A percentile compares a stretch with the other conserved stretches of the same genome.
phyloP scores from a whole-genome alignment of 2,113 vertebrate species.

The Uria aalge region DNA sequence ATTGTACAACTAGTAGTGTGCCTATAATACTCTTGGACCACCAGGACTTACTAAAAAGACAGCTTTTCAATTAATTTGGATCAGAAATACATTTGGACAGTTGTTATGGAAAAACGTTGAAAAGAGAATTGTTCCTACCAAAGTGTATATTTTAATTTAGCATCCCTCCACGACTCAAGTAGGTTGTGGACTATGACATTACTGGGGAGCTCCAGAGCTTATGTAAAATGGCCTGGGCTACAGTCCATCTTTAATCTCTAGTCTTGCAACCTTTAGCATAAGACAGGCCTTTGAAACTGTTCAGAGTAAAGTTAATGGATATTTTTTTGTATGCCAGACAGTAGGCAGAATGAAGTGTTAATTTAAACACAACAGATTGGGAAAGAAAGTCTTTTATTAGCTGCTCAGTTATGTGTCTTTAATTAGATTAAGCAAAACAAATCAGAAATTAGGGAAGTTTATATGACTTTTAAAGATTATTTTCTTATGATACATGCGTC shows the following conservation, averaged over 20 bases:
- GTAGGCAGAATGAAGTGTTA: background rate
- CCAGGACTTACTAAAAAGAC: background rate
- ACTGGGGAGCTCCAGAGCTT: background rate
- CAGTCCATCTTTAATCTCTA: background rate
- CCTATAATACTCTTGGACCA: background rate
- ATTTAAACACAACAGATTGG: background rate
- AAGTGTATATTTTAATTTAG: background rate
- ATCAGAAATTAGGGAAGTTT: background rate
- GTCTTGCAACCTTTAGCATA: background rate
- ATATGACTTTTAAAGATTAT: background rate
- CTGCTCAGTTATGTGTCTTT: background rate
- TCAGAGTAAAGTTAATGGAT: background rate
- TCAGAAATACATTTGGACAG: background rate
- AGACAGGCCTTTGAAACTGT: background rate
- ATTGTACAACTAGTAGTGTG: background rate
- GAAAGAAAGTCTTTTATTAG: background rate
- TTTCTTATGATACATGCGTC: background rate
- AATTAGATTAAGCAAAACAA: background rate
- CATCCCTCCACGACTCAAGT: background rate
- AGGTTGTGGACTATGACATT: background rate
- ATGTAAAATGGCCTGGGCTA: background rate
- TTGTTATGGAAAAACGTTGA: background rate
- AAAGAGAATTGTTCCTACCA: background rate
- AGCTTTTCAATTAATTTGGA: background rate
- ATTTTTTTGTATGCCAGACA: background rate